Evolutionary conservation across 2,797 vertebrate species (phyloP).

Genomic region (Chanos chanos): DNA sequence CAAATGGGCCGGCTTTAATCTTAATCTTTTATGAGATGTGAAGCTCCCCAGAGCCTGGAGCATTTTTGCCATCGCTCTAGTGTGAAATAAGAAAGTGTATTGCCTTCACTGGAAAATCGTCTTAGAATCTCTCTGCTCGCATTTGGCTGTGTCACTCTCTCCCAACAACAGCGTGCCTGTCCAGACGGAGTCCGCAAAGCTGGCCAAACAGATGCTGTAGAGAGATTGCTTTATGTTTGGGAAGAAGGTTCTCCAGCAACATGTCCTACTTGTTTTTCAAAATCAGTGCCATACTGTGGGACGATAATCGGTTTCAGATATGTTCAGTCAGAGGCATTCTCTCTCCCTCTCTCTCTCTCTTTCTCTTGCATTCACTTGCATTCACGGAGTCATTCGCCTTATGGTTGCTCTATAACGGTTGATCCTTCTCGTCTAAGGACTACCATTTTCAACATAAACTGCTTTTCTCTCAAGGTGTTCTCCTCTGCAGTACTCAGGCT

Average conservation of each 20-base stretch:
- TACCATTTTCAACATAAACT: too few relatives aligned
- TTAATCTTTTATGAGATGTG: conserved; percentile 39
- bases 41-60: conserved; percentile 31
- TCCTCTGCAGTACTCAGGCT: too few relatives aligned
- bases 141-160: conserved; percentile 13
- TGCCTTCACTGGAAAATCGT: conserved; percentile 39
- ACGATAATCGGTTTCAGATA: conserved; percentile 36
- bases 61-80: conserved; percentile 34
- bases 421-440: too few relatives aligned
- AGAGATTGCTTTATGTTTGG: too few relatives aligned
- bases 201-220: too few relatives aligned
- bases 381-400: too few relatives aligned
- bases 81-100: conserved; percentile 47
- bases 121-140: conserved; percentile 21
- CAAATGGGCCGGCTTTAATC: conserved; percentile 36
- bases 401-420: too few relatives aligned
- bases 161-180: conserved; percentile 22
- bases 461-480: too few relatives aligned
- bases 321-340: conserved; percentile 23
- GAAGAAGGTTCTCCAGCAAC: conserved; percentile 13
- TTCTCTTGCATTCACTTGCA: too few relatives aligned
- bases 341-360: conserved; percentile 4
- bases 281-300: conserved; percentile 34
- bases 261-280: conserved; percentile 26
- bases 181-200: too few relatives aligned